Base-by-base conservation (phyloP, 1,140 invertebrate genomes). In the Amphibalanus amphitrite region DNA sequence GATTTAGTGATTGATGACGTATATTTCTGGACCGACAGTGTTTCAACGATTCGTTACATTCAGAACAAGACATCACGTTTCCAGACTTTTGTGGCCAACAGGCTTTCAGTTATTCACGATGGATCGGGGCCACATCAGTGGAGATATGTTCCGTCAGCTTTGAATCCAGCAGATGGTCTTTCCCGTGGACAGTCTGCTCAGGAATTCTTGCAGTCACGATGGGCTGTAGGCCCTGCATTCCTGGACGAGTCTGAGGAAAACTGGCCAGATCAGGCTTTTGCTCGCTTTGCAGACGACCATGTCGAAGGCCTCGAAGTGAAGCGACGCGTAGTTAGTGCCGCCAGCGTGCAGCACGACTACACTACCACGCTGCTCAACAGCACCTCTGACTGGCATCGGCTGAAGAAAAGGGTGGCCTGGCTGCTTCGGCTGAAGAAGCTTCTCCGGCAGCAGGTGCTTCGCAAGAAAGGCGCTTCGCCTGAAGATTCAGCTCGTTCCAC, bases 11-110 rank as follows among this genome's bases (percentile, higher is more conserved):
- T 29, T 1, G 29, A 72, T 28, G 25, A 38, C 8, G 26, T 20
- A 4, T 73, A 30, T 28, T 13, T 73, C 28, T 70, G 68, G 69
- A 72, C 68, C n/a, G 72, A 74, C 67, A 73, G 72, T 40, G 29
- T 47, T 0, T 29, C 30, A 28, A 25, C 73, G 1, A 0, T 26
- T 20, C 6, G 4, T 13, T 74, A 70, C 26, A 72, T 74, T n/a
- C 8, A 74, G 3, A 73, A 73, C 59, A n/a, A 59, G 28, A 25
- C 28, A 0, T 38, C 29, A 0, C 0, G 72, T 15, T 69, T 73
- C n/a, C 70, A 75, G n/a, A 75, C 38, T 0, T 75, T 75, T 28
- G n/a, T 75, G 6, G n/a, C 70, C 23, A 74, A 74, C 59, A 0
- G 68, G 8, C 47, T 74, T 1, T 67, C 28, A 23, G 40, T 71